Evolutionary conservation across 2,888 invertebrate species (phyloP).

Genomic region (Watsonalla cultraria): DNA sequence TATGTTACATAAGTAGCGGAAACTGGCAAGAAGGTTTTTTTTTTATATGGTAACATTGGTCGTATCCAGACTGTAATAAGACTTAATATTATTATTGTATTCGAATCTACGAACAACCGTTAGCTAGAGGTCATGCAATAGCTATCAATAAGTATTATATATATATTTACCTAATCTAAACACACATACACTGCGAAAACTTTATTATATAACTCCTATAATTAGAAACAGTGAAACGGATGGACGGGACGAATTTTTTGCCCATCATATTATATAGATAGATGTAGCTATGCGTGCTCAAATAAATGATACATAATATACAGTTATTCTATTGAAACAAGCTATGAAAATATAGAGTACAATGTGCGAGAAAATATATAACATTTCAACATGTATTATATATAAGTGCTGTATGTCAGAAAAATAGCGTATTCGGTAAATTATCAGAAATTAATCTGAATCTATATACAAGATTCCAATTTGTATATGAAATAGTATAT

Average conservation of each 20-base stretch:
- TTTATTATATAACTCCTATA: slow-evolving; percentile 47
- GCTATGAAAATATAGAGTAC: slow-evolving; percentile 71
- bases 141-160: slow-evolving; percentile 48
- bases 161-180: slow-evolving; percentile 63
- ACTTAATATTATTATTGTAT: slow-evolving; percentile 70
- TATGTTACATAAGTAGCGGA: slow-evolving; percentile 1
- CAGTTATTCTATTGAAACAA: slow-evolving; percentile 45
- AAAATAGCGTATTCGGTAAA: slow-evolving; percentile 69
- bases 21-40: slow-evolving; percentile 6
- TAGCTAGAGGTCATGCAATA: slow-evolving; percentile 71
- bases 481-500: slow-evolving; percentile 65
- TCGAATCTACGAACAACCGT: slow-evolving; percentile 70
- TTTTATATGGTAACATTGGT: slow-evolving; percentile 35
- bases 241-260: slow-evolving; percentile 52
- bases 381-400: slow-evolving; percentile 23
- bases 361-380: slow-evolving; percentile 65
- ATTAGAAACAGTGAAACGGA: slow-evolving; percentile 47
- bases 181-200: slow-evolving; percentile 67
- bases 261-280: slow-evolving; percentile 34
- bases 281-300: slow-evolving; percentile 54
- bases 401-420: slow-evolving; percentile 43
- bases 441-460: slow-evolving; percentile 65
- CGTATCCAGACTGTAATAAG: slow-evolving; percentile 44
- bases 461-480: slow-evolving; percentile 65
- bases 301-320: slow-evolving; percentile 27